Evolutionary conservation across 2,113 vertebrate genomes (phyloP).

Genomic region (Perca flavescens): DNA sequence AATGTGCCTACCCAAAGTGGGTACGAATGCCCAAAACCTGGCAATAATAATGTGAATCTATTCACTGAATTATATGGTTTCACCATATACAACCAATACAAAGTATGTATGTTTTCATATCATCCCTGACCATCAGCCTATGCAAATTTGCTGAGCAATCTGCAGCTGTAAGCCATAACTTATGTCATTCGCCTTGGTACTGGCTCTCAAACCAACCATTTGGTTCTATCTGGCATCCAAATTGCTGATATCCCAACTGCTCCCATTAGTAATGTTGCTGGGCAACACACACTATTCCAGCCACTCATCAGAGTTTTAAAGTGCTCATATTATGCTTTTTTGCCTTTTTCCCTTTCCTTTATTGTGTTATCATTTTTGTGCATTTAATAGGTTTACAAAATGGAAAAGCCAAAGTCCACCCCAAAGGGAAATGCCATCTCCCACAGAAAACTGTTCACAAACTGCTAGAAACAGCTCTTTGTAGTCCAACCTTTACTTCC

Average conservation of each 20-base stretch:
- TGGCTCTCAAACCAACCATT: constrained; percentile 10
- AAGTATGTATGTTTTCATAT: constrained; percentile 3
- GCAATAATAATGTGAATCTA: not conserved
- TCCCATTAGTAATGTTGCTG: constrained; percentile 21
- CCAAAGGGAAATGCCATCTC: too few relatives aligned
- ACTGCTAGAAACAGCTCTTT: too few relatives aligned
- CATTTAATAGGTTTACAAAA: too few relatives aligned
- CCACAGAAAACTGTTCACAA: too few relatives aligned
- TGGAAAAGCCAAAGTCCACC: too few relatives aligned
- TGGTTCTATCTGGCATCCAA: constrained; percentile 16
- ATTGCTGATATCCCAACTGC: constrained; percentile 9
- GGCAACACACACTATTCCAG: constrained; percentile 13
- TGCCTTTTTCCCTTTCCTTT: too few relatives aligned
- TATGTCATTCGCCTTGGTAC: not conserved
- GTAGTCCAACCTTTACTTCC: too few relatives aligned
- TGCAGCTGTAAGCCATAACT: constrained; percentile 15
- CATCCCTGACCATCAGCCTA: constrained; percentile 1
- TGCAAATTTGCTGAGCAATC: constrained; percentile 22
- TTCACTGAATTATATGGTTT: not conserved
- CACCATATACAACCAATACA: not conserved
- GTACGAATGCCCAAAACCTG: not conserved
- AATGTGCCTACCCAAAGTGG: not conserved
- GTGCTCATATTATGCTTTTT: too few relatives aligned
- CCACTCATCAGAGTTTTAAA: constrained; percentile 7
- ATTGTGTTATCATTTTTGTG: too few relatives aligned